Evolutionary conservation across 2,888 invertebrate species (phyloP), one percentile per base, ranked within the genome.

Genomic region (Trachelus iudaicus): DNA sequence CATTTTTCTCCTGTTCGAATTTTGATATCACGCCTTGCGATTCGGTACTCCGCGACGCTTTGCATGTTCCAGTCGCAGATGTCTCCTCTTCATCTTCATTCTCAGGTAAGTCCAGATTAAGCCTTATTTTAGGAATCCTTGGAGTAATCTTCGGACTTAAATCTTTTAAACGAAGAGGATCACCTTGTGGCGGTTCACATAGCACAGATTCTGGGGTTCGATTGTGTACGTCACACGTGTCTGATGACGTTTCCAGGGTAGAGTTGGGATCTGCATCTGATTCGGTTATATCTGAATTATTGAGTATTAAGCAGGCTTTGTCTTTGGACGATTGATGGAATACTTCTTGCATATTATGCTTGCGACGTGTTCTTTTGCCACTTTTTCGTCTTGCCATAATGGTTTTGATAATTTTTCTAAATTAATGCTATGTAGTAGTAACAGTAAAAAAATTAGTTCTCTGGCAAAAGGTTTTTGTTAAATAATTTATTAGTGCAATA

Each of bases 171-270:
- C 79, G 82, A 4, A 83, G 40, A 12, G 84, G 77, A 23, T 87
- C 83, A 12, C 35, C 15, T 1, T 79, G 78, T 1, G 75, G 75
- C 1, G 81, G 75, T 68, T 85, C 85, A 34, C 80, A 85, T 11
- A 88, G 80, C 3, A 88, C 80, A 1, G 81, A 82, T 78, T 87
- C 88, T 0, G 88, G 87, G 0, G 87, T 86, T 75, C 83, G 77
- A 56, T 85, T n/a, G 30, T 79, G 69, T 33, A 37, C 34, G 73
- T 68, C 76, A 69, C 40, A 68, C 13, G 77, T 76, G 12, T 79
- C 69, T 34, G 73, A 34, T 13, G 76, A 69, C 73, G 74, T 79
- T 73, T 79, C 81, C 30, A 80, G 80, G 34, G 77, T 79, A 13
- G 74, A 75, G 75, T 75, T 40, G 56, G 74, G 68, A 71, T 76